Percentiles rank a stretch among this genome's conserved stretches.
These are phyloP conservation scores for Xiphophorus couchianus DNA, from an alignment of 2,113 vertebrate species.

Conservation along the genomic window DNA sequence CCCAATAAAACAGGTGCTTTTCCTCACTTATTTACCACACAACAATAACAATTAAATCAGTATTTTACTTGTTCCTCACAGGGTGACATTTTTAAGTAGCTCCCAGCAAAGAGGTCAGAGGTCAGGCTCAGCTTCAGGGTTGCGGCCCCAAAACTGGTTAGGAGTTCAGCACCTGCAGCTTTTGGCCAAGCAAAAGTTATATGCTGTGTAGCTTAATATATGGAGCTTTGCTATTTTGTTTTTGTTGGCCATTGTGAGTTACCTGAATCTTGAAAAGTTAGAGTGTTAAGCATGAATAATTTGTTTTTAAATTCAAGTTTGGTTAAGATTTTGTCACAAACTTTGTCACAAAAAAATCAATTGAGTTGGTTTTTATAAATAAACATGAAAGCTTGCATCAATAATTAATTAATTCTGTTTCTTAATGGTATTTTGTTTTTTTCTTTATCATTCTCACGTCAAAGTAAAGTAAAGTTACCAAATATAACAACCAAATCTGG, in stretches of 20 bases:
- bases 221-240: too few species aligned
- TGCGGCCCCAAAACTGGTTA: conserved; percentile 25
- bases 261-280: neutral
- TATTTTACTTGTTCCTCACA: conserved; percentile 50
- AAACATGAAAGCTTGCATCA: neutral
- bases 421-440: too few species aligned
- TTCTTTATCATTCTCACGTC: neutral
- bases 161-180: conserved; percentile 57
- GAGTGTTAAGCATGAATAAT: neutral
- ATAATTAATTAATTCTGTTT: neutral
- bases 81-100: conserved; percentile 30
- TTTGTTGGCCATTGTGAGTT: too few species aligned
- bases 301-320: neutral
- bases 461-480: neutral
- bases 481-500: neutral
- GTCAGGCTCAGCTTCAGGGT: conserved; percentile 52
- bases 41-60: conserved; percentile 60
- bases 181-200: conserved; percentile 2
- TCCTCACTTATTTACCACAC: conserved; percentile 35
- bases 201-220: neutral
- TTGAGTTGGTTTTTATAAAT: neutral
- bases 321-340: too few species aligned
- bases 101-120: conserved; percentile 55
- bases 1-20: conserved; percentile 69
- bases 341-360: neutral